Percentiles rank a stretch among this genome's conserved stretches.
phyloP scores from a whole-genome alignment of 1,140 invertebrate species.

The Saxidomus purpurata region DNA sequence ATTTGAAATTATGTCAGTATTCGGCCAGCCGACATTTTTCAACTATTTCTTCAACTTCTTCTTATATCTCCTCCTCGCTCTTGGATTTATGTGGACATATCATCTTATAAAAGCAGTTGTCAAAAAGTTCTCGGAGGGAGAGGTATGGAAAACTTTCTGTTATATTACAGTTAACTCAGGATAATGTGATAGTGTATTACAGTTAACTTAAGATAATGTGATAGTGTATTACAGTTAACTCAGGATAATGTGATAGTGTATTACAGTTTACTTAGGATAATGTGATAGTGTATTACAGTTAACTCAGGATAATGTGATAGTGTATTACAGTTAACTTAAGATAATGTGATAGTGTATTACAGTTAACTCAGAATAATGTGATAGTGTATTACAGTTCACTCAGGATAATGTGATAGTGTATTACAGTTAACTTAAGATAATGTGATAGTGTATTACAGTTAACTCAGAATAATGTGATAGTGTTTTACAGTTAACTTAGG shows the following conservation, averaged over 20 bases:
- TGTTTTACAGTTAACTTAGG: too few relatives aligned
- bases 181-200: background rate
- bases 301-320: background rate
- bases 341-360: too few relatives aligned
- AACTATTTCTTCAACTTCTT: constrained; percentile 49
- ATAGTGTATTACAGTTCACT: too few relatives aligned
- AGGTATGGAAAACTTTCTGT: constrained; percentile 32
- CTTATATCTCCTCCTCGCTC: constrained; percentile 48
- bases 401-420: too few relatives aligned
- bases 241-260: background rate
- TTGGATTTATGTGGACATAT: constrained; percentile 63
- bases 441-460: too few relatives aligned
- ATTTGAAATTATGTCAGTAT: constrained; percentile 7
- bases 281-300: background rate
- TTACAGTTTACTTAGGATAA: background rate
- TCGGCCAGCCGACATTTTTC: constrained; percentile 17
- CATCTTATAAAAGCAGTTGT: constrained; percentile 46
- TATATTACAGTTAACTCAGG: too few relatives aligned
- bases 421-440: too few relatives aligned
- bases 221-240: background rate
- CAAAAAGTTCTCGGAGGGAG: constrained; percentile 50
- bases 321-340: too few relatives aligned
- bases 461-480: too few relatives aligned
- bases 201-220: too few relatives aligned
- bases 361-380: too few relatives aligned